These are phyloP conservation scores for Acanthis flammea DNA, from an alignment of 2,797 vertebrate genomes.

Conservation along the genomic window DNA sequence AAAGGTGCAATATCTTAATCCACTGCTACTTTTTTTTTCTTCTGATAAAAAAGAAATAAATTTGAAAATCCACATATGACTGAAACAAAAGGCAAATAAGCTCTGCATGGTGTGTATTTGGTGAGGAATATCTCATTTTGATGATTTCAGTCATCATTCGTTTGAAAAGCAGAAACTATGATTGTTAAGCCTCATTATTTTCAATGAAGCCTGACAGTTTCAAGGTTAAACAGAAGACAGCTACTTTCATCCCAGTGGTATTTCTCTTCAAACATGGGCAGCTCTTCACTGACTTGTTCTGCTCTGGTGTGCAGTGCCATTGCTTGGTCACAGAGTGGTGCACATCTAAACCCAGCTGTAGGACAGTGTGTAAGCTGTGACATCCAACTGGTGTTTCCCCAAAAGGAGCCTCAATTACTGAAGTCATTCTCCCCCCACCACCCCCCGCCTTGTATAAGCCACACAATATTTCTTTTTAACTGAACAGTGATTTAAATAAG, in stretches of 20 bases:
- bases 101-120: not conserved
- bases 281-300: not conserved
- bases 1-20: not conserved
- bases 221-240: conserved; percentile 73
- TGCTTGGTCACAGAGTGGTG: conserved; percentile 49
- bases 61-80: not conserved
- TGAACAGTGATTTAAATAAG: not conserved
- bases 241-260: conserved; percentile 68
- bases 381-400: not conserved
- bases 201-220: conserved; percentile 72
- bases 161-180: conserved; percentile 60
- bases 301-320: conserved; percentile 2
- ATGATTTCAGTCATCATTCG: conserved; percentile 60
- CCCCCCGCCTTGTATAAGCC: not conserved
- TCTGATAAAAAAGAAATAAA: conserved; percentile 30
- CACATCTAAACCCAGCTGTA: not conserved
- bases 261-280: conserved; percentile 59
- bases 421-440: not conserved
- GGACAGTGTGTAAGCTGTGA: not conserved
- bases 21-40: not conserved
- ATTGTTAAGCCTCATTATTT: conserved; percentile 72
- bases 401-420: not conserved
- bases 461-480: not conserved
- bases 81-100: conserved; percentile 54
- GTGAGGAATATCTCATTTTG: conserved; percentile 44